Evolutionary conservation across 2,888 invertebrate genomes (phyloP), one percentile per base, ranked within the genome.

Genomic region (Elysia crispata): DNA sequence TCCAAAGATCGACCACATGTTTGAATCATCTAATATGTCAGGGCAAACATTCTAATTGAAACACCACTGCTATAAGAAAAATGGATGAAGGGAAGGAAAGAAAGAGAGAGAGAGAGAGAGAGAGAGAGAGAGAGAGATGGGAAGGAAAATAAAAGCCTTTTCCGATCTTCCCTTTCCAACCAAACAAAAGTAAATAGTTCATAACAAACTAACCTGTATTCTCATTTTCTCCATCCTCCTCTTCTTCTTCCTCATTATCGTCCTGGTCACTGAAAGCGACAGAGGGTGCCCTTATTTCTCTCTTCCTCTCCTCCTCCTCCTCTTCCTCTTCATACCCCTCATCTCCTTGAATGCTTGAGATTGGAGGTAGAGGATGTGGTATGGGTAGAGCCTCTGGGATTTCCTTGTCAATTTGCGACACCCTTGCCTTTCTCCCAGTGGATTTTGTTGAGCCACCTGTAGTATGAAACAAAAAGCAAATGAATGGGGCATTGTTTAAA

Each of bases 331-430:
- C n/a, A n/a, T n/a, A n/a, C n/a, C n/a, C n/a, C n/a, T n/a, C n/a
- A n/a, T 50, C 72, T 31, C 76, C 80, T 5, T n/a, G 70, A 30
- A n/a, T 50, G 20, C 69, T 69, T 1, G 76, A 62, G 28, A 80
- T 80, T 0, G 80, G 76, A 54, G 80, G 80, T 6, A 80, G 70
- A 5, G 80, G 80, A 6, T 50, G 50, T 13, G 74, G 25, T 11
- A 67, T 30, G 31, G 66, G 67, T 6, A 80, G 60, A 11, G 60
- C 31, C 8, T 28, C 62, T 11, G 80, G 80, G 23, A 80, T 80
- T 5, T 80, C 80, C 62, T 67, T 28, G 70, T 80, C 80, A 33
- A 49, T 25, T 41, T 80, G 33, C 13, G 80, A 76, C 33, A 80
- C 70, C 13, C 69, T 20, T 23, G 69, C 76, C 15, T 41, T 64